Percentiles rank a stretch among this genome's conserved stretches.
Conservation (phyloP, 2,797 vertebrate genomes). For the Pseudocheirus occidentalis region DNA sequence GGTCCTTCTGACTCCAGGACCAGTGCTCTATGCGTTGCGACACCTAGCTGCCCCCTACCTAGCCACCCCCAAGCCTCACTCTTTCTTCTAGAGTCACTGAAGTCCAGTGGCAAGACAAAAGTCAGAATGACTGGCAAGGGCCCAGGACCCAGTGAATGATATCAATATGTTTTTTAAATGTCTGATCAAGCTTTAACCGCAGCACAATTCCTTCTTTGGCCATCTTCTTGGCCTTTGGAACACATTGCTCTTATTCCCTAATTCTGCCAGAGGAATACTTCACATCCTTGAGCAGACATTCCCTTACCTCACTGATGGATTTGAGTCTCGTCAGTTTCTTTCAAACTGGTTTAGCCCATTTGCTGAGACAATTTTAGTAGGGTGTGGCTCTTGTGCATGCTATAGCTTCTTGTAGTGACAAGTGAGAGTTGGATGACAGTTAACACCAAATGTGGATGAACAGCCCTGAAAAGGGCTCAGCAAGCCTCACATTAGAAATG, state of each 20-base stretch:
- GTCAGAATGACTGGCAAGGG: neutral
- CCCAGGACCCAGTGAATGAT: neutral
- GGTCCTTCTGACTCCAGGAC: too few relatives aligned
- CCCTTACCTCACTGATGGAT: neutral
- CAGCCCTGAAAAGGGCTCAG: neutral
- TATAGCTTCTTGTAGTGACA: too few relatives aligned
- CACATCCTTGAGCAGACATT: neutral
- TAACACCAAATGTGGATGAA: too few relatives aligned
- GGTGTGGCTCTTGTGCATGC: too few relatives aligned
- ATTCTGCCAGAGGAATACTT: neutral
- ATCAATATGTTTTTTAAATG: neutral
- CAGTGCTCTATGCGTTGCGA: too few relatives aligned
- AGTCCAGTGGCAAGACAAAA: neutral
- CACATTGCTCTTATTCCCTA: neutral
- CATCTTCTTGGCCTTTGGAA: neutral
- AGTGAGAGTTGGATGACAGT: too few relatives aligned
- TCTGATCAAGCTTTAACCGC: neutral
- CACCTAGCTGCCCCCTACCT: too few relatives aligned
- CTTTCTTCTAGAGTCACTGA: neutral
- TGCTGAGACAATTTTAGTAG: neutral
- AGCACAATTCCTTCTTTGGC: neutral
- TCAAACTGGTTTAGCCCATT: neutral
- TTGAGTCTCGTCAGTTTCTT: neutral
- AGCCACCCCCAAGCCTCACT: neutral
- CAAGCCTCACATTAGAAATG: neutral